These are phyloP conservation scores for Ptilodon capucinus DNA, from an alignment of 2,888 invertebrate genomes.

Conservation along the genomic window DNA sequence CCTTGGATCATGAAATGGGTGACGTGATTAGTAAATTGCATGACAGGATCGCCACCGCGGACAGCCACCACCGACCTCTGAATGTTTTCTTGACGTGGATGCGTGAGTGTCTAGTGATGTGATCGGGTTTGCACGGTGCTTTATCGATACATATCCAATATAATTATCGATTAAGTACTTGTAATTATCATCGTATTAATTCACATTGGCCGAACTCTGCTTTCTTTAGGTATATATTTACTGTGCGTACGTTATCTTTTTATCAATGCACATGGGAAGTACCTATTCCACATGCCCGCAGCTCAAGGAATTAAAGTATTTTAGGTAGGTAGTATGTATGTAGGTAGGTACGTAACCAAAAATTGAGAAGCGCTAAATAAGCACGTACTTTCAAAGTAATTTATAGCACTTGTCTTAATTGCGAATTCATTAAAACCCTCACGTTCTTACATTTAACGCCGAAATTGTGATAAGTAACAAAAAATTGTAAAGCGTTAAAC, in stretches of 20 bases:
- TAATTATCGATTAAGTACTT: no score
- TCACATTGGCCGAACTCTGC: no score
- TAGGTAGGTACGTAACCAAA: no score
- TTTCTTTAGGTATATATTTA: no score
- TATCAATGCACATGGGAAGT: no score
- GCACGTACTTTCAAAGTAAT: slow-evolving; percentile 3
- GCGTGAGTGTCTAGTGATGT: slow-evolving; percentile 7
- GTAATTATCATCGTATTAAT: no score
- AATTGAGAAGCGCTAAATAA: neutral
- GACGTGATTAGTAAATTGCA: slow-evolving; percentile 14
- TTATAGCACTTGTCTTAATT: slow-evolving; percentile 23
- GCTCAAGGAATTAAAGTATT: no score
- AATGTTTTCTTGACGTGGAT: slow-evolving; percentile 24
- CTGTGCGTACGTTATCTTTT: no score
- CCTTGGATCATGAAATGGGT: slow-evolving; percentile 6
- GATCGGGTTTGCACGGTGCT: neutral
- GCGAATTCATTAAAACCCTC: slow-evolving; percentile 31
- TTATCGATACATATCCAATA: neutral
- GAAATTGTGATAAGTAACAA: slow-evolving; percentile 35
- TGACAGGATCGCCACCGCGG: slow-evolving; percentile 27
- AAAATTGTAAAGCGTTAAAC: slow-evolving; percentile 34
- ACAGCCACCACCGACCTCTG: slow-evolving; percentile 34
- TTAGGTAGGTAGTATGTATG: no score
- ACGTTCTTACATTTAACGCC: slow-evolving; percentile 38
- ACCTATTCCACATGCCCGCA: no score